Conservation (phyloP, 2,888 invertebrate species). For the Pseudolycoriella hygida region DNA sequence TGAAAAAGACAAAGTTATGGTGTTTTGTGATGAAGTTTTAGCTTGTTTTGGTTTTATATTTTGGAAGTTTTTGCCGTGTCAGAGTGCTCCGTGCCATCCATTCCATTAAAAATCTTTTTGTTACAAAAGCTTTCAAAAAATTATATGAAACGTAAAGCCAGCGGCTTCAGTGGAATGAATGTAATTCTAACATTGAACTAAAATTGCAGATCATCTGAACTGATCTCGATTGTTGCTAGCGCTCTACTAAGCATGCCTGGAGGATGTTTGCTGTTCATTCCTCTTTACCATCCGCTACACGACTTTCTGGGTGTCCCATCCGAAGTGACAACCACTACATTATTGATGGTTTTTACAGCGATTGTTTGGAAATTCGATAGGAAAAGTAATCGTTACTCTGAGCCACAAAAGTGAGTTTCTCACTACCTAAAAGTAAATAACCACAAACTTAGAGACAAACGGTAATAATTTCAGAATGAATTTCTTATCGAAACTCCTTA, state of each 20-base stretch:
- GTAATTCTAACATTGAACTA: no score
- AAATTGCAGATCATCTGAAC: conserved; percentile 21
- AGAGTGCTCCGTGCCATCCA: no score
- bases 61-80: no score
- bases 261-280: conserved; percentile 51
- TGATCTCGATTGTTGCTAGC: conserved; percentile 36
- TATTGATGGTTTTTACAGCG: conserved; percentile 39
- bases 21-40: no score
- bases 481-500: conserved; percentile 18
- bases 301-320: conserved; percentile 48
- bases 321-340: conserved; percentile 49
- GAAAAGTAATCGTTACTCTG: conserved; percentile 8
- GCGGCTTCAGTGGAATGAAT: no score
- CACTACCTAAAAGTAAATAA: no score
- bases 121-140: no score
- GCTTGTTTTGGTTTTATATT: no score
- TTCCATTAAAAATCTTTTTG: no score
- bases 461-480: conserved; percentile 4
- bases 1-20: no score
- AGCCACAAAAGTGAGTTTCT: neutral
- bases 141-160: no score
- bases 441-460: no score
- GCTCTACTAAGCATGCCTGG: conserved; percentile 51
- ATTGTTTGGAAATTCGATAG: conserved; percentile 32
- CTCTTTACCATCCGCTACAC: conserved; percentile 61